These are phyloP conservation scores for Lota lota DNA, from an alignment of 2,113 vertebrate species.

Conservation along the genomic window DNA sequence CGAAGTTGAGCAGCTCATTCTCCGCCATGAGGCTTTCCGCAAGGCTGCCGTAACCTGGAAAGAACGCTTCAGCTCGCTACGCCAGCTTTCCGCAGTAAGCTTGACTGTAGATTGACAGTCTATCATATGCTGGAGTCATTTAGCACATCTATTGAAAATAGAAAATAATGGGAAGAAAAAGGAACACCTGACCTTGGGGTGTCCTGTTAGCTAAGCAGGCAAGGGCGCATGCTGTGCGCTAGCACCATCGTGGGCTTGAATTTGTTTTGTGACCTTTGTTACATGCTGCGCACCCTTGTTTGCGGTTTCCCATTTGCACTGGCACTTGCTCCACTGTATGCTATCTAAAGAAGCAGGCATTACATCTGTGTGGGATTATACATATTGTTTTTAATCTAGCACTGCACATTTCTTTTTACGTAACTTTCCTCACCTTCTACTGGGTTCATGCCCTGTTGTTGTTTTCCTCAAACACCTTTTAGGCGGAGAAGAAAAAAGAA, in stretches of 20 bases:
- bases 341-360: conserved; percentile 8
- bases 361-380: not conserved
- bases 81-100: conserved; percentile 82
- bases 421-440: not conserved
- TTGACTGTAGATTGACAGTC: conserved; percentile 56
- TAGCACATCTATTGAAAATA: conserved; percentile 28
- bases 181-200: conserved; percentile 24
- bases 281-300: conserved; percentile 29
- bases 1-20: conserved; percentile 91
- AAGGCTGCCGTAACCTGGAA: conserved; percentile 89
- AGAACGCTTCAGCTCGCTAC: conserved; percentile 85
- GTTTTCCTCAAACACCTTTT: conserved; percentile 32
- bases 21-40: conserved; percentile 89
- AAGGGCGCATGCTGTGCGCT: conserved; percentile 32
- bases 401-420: not conserved
- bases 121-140: conserved; percentile 49
- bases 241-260: conserved; percentile 29
- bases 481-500: conserved; percentile 89
- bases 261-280: conserved; percentile 26
- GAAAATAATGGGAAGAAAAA: conserved; percentile 11
- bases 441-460: conserved; percentile 8
- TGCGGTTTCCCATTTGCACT: conserved; percentile 18
- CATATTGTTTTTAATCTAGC: not conserved
- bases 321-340: conserved; percentile 10
- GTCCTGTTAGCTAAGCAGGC: conserved; percentile 39